Evolutionary conservation across 2,797 vertebrate species (phyloP).

Genomic region (Huso huso): DNA sequence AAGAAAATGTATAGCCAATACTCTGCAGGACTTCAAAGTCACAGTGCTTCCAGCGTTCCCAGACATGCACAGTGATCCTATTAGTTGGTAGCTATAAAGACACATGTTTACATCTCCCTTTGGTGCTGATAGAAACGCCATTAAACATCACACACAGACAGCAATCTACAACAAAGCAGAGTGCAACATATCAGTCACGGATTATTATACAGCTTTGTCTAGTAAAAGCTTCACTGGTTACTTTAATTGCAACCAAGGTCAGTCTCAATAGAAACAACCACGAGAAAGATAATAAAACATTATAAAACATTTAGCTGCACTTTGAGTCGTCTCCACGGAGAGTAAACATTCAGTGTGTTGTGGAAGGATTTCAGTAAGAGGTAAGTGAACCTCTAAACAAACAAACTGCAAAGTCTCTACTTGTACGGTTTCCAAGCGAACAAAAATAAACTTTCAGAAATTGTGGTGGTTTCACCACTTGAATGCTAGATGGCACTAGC

Average conservation of each 20-base stretch:
- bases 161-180: constrained; percentile 44
- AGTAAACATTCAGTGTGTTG: background rate
- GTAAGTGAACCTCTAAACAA: background rate
- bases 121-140: constrained; percentile 39
- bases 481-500: background rate
- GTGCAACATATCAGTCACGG: constrained; percentile 46
- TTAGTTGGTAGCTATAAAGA: too few species aligned
- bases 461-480: background rate
- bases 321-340: background rate
- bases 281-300: background rate
- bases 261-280: background rate
- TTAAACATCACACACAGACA: constrained; percentile 36
- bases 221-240: background rate
- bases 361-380: background rate
- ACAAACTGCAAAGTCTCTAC: constrained; percentile 20
- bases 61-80: too few species aligned
- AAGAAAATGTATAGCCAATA: too few species aligned
- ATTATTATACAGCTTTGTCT: constrained; percentile 19
- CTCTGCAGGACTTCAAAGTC: too few species aligned
- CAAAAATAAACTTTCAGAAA: background rate
- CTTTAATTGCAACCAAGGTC: background rate
- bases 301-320: constrained; percentile 12
- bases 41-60: too few species aligned
- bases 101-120: constrained; percentile 43
- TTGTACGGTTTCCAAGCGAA: constrained; percentile 9